Conservation (phyloP, 2,797 vertebrate genomes). For the Tragelaphus eurycerus region DNA sequence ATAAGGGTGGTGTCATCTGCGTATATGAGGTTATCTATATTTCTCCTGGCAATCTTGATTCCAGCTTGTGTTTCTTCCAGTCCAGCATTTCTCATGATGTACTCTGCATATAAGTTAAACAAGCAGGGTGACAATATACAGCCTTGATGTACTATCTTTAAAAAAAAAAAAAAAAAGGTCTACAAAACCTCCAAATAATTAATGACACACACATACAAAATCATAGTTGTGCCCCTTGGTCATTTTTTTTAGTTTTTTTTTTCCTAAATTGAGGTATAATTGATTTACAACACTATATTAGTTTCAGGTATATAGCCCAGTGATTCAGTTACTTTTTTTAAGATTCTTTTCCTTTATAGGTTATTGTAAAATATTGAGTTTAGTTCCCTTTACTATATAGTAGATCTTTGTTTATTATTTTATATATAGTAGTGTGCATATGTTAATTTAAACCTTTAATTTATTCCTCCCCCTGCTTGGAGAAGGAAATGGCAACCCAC, state of each 20-base stretch:
- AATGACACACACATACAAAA: neutral
- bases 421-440: neutral
- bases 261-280: neutral
- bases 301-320: neutral
- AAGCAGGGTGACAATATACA: no score
- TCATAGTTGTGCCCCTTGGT: neutral
- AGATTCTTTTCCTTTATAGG: neutral
- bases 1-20: no score
- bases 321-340: neutral
- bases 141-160: neutral
- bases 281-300: neutral
- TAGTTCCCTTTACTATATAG: neutral
- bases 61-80: no score
- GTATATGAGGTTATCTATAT: no score
- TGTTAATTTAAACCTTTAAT: neutral
- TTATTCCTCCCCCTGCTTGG: no score
- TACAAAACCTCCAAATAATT: neutral
- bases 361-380: neutral
- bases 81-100: no score
- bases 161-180: neutral
- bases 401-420: neutral
- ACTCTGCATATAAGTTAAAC: no score
- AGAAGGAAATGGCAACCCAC: no score
- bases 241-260: constrained; percentile 26
- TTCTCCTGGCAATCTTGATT: no score